Evolutionary conservation across 2,888 invertebrate species (phyloP).

Genomic region (Aporophyla nigra): DNA sequence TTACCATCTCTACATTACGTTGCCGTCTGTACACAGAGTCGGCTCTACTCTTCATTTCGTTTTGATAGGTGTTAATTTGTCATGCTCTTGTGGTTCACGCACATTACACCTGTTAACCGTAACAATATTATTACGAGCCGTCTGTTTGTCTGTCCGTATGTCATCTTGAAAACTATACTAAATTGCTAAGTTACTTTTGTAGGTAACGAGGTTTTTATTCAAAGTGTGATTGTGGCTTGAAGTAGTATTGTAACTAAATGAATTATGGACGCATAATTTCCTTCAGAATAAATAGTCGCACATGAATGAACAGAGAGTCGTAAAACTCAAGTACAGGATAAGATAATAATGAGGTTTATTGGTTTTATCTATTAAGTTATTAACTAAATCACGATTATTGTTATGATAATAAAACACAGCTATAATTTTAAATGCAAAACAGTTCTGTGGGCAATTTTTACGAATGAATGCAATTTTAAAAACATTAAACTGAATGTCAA

Average conservation of each 20-base stretch:
- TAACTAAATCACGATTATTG: constrained; percentile 36
- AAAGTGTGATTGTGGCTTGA: constrained; percentile 42
- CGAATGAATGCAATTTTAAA: constrained; percentile 9
- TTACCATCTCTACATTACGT: constrained; percentile 52
- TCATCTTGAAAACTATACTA: constrained; percentile 63
- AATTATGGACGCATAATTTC: constrained; percentile 53
- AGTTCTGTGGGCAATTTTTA: neutral
- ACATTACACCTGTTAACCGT: constrained; percentile 67
- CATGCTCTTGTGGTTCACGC: constrained; percentile 76
- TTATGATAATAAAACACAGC: constrained; percentile 15
- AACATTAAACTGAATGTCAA: constrained; percentile 14
- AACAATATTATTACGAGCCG: constrained; percentile 68
- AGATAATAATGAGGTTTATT: constrained; percentile 12
- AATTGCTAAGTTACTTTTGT: constrained; percentile 64
- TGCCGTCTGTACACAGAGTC: constrained; percentile 69
- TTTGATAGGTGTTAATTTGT: constrained; percentile 87
- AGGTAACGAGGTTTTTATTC: constrained; percentile 67
- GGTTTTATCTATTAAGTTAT: constrained; percentile 13
- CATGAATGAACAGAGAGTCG: constrained; percentile 9
- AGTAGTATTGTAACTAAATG: constrained; percentile 50
- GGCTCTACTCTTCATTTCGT: constrained; percentile 82
- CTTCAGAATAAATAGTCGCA: constrained; percentile 12
- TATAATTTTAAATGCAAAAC: constrained; percentile 13
- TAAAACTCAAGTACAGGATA: constrained; percentile 20
- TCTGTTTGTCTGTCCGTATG: constrained; percentile 62